These are phyloP conservation scores for Sarcophaga rosellei DNA, from an alignment of 2,888 invertebrate genomes.

Conservation along the genomic window DNA sequence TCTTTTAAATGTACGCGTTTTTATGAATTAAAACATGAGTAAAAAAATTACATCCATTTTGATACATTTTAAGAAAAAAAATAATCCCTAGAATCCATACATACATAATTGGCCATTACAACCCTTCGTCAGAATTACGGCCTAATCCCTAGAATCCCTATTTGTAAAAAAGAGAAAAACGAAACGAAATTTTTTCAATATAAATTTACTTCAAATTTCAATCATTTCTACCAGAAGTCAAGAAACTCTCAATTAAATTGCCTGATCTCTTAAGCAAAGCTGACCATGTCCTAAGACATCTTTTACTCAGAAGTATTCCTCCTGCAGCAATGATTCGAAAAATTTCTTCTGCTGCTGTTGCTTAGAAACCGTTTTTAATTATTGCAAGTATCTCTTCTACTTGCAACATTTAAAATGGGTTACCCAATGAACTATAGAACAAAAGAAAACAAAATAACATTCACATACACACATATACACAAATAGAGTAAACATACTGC, in stretches of 20 bases:
- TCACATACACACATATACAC: conserved; percentile 44
- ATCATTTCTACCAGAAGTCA: not conserved
- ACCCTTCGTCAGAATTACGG: too few species aligned
- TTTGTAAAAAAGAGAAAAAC: too few species aligned
- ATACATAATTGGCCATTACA: too few species aligned
- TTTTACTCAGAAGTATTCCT: too few species aligned
- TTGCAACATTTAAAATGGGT: conserved; percentile 66
- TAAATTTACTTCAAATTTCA: not conserved
- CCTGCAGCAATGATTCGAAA: not conserved
- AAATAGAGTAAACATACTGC: conserved; percentile 54
- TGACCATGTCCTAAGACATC: not conserved
- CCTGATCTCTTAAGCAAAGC: not conserved
- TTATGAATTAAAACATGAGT: too few species aligned
- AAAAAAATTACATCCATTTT: too few species aligned
- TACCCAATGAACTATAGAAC: conserved; percentile 68
- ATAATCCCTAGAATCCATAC: too few species aligned
- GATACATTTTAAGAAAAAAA: too few species aligned
- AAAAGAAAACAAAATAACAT: conserved; percentile 48
- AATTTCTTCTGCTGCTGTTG: conserved; percentile 16
- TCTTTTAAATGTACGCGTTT: too few species aligned
- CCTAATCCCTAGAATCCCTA: too few species aligned
- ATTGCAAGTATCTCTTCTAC: conserved; percentile 53
- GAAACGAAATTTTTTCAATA: not conserved
- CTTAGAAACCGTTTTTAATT: conserved; percentile 58
- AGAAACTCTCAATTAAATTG: not conserved